phyloP scores from a whole-genome alignment of 2,888 invertebrate genomes.

The Nezara viridula region DNA sequence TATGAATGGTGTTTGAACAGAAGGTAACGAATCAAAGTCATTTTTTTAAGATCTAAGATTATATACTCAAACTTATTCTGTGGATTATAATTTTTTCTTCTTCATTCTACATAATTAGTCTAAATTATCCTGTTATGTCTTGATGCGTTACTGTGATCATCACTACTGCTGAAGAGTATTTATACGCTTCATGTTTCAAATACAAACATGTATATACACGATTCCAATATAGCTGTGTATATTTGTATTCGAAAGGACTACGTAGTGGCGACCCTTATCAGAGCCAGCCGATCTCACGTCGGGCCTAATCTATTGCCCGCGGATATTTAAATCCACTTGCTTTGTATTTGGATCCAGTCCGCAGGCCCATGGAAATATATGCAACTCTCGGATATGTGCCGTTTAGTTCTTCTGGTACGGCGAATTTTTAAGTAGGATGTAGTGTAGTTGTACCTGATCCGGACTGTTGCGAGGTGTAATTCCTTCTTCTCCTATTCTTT shows the following conservation, averaged over 20 bases:
- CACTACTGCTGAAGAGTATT: too few species aligned
- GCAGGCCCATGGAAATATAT: constrained; percentile 24
- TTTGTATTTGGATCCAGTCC: constrained; percentile 32
- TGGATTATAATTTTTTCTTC: too few species aligned
- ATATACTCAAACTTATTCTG: too few species aligned
- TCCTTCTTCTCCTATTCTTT: too few species aligned
- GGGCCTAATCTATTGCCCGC: neutral
- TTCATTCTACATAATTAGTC: too few species aligned
- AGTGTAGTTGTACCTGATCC: neutral
- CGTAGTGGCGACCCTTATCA: constrained; percentile 11
- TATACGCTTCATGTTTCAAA: too few species aligned
- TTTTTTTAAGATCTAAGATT: too few species aligned
- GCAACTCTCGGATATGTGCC: neutral
- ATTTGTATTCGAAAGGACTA: constrained; percentile 2
- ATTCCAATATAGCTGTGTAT: neutral
- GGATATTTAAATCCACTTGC: constrained; percentile 32
- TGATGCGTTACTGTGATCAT: too few species aligned
- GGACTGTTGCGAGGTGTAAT: neutral
- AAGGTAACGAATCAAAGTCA: too few species aligned
- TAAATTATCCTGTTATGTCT: too few species aligned
- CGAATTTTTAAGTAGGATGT: neutral
- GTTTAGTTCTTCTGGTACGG: neutral
- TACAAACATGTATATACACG: neutral
- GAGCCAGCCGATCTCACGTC: constrained; percentile 26
- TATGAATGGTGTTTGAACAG: too few species aligned